Evolutionary conservation across 2,888 invertebrate species (phyloP).

Genomic region (Oligia fasciuncula): DNA sequence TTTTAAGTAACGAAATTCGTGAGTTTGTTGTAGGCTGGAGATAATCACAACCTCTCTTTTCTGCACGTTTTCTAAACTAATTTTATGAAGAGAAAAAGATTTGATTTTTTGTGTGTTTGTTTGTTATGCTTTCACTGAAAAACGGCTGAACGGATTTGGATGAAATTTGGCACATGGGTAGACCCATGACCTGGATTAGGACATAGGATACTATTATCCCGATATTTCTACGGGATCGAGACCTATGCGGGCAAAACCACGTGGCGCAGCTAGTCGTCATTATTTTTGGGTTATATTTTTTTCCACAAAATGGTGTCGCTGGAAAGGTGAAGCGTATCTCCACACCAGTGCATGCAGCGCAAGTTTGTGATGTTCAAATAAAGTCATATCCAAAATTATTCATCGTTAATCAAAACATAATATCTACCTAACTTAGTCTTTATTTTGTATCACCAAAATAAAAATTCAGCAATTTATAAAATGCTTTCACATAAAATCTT

Average conservation of each 20-base stretch:
- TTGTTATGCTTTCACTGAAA: not conserved
- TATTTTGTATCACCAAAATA: not conserved
- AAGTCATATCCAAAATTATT: not conserved
- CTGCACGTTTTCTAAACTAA: too few relatives aligned
- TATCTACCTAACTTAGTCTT: not conserved
- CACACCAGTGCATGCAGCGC: not conserved
- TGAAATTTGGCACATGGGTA: not conserved
- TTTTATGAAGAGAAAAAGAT: too few relatives aligned
- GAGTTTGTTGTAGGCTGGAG: not conserved
- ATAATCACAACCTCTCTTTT: not conserved
- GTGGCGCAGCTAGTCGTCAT: not conserved
- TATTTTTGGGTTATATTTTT: not conserved
- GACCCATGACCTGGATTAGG: not conserved
- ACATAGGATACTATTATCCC: not conserved
- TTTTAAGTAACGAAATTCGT: conserved; percentile 5
- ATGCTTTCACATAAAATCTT: not conserved
- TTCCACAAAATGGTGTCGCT: too few relatives aligned
- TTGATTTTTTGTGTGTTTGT: not conserved
- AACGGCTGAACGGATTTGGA: not conserved
- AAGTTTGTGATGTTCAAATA: not conserved
- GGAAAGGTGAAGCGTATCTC: not conserved
- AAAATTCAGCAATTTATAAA: not conserved
- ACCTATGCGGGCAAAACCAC: too few relatives aligned
- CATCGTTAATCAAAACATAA: too few relatives aligned
- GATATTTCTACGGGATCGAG: too few relatives aligned